Evolutionary conservation across 1,140 invertebrate species (phyloP), one percentile per base, ranked within the genome.

Genomic region (Anthonomus grandis): DNA sequence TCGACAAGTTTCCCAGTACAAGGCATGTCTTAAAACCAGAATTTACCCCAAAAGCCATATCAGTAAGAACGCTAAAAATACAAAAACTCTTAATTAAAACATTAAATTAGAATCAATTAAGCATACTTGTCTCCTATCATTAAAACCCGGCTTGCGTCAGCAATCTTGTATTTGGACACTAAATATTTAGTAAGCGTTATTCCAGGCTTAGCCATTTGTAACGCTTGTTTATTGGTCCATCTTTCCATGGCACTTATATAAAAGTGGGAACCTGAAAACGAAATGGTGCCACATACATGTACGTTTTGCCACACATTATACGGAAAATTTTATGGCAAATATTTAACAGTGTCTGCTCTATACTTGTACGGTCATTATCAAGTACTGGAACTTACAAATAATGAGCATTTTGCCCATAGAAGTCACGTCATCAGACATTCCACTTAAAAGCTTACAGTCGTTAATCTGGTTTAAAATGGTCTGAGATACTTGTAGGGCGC

Each of bases 51-150:
- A 51, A 51, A 13, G 37, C 22, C 4, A 51, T 51, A 24, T 51
- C 49, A 6, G 34, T 51, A 12, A 13, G 15, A 3, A 51, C 37
- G 18, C 49, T 51, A 22, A 4, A 51, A 51, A 41, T 13, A 47
- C 17, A n/a, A 48, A 48, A 31, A n/a, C 27, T 1, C 2, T 25
- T 15, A 44, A 44, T 17, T 17, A 9, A 23, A 10, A 12, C 6
- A 44, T 44, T 8, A 21, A 22, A 10, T 3, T 23, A 21, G 1
- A 44, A 22, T 44, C 4, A 21, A 23, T 3, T 2, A 22, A 10
- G 2, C 49, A 39, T 15, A 51, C 49, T 37, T 39, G n/a, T 51
- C 49, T 51, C 37, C 49, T 9, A 51, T 17, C 31, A 51, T 38
- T n/a, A 51, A 25, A 3, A 51, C 49, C 4, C 49, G 17, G 25